Evolutionary conservation across 2,113 vertebrate species (phyloP).

Genomic region (Willisornis vidua): DNA sequence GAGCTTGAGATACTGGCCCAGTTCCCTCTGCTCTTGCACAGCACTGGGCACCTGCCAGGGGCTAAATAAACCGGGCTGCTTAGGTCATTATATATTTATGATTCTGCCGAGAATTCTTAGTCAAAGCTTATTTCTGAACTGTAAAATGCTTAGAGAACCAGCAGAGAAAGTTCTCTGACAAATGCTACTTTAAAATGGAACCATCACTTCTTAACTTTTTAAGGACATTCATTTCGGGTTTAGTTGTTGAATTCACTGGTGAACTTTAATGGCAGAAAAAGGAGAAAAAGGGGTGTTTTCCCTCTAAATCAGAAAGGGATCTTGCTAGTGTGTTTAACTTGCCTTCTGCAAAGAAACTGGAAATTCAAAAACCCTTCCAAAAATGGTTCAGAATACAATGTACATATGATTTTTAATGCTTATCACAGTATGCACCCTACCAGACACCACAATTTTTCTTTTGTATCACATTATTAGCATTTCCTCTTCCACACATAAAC

Average conservation of each 20-base stretch:
- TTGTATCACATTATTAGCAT: background rate
- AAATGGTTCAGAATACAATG: background rate
- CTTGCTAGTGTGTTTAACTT: background rate
- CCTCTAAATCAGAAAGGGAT: background rate
- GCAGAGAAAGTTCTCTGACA: slow-evolving; percentile 16
- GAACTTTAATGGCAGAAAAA: background rate
- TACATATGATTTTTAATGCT: background rate
- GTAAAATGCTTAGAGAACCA: background rate
- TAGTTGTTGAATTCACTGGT: background rate
- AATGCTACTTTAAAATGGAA: background rate
- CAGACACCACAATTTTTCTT: background rate
- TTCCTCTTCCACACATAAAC: background rate
- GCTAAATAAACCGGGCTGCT: slow-evolving; percentile 14
- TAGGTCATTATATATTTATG: slow-evolving; percentile 50
- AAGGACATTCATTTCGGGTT: background rate
- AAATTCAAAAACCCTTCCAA: background rate
- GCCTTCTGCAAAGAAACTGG: background rate
- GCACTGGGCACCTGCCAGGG: slow-evolving; percentile 33
- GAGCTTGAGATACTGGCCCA: background rate
- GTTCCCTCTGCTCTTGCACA: background rate
- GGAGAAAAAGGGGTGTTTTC: background rate
- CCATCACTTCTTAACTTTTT: background rate
- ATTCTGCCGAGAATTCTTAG: slow-evolving; percentile 49
- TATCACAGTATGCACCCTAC: background rate
- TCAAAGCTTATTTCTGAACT: slow-evolving; percentile 37